Evolutionary conservation across 2,113 vertebrate species (phyloP), one percentile per base, ranked within the genome.

Genomic region (Coregonus clupeaformis): DNA sequence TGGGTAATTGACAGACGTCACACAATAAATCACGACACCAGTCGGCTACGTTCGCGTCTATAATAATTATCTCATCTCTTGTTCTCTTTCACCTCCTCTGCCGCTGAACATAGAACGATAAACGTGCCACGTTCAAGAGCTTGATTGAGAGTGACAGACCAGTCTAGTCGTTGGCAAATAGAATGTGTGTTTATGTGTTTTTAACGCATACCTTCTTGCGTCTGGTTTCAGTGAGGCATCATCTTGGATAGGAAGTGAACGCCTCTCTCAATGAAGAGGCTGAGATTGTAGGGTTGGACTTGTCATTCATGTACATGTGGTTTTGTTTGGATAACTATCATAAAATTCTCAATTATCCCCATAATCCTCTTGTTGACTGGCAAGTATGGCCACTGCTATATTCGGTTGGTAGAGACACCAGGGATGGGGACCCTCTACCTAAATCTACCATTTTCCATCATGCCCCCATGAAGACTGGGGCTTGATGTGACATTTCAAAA

Each of bases 341-440:
- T 86, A 74, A 77, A 59, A 75, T 79, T 87, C 69, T 64, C 79
- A 85, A 77, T 83, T 74, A 80, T 87, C 63, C 73, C 73, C 71
- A 82, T 69, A 77, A 76, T 86, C 14, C 24, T 82, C 76, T 66
- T 68, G 52, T 62, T 84, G 71, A 62, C 83, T 84, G 86, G 86
- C 79, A 71, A 78, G 77, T 82, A 7, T 11, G 36, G 36, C 9
- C 36, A 42, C 7, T 42, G n/a, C n/a, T n/a, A n/a, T 76, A 80
- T 71, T 59, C 77, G 78, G 55, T 65, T 86, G 74, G 25, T 27
- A 62, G 49, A 1, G 14, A 76, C 80, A 83, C 79, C 66, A 76
- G 32, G 82, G 82, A 83, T 77, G 32, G 69, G 55, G 27, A 60
- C 57, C 20, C 59, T 62, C 55, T 59, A n/a, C 22, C 20, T 11